These are phyloP conservation scores for Gracilinanus agilis DNA, from an alignment of 2,113 vertebrate genomes.

Conservation along the genomic window DNA sequence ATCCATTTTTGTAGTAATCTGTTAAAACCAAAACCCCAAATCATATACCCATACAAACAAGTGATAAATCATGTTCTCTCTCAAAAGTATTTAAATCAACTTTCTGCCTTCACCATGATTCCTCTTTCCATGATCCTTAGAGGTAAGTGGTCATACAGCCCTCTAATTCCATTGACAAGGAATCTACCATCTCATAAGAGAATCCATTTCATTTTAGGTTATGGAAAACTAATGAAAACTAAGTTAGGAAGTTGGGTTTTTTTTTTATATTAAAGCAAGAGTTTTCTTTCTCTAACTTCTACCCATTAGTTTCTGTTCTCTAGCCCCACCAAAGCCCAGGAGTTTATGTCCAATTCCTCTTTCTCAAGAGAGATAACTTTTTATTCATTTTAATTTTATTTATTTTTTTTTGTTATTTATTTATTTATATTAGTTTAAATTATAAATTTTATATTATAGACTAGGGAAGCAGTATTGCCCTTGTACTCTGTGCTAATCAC, in stretches of 20 bases:
- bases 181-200: not conserved
- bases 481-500: too few species aligned
- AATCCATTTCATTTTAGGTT: not conserved
- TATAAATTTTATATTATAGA: too few species aligned
- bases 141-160: not conserved
- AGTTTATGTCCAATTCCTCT: not conserved
- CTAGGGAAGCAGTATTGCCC: too few species aligned
- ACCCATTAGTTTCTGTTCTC: not conserved
- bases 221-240: not conserved
- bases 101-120: not conserved
- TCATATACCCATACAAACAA: too few species aligned
- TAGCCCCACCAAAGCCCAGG: not conserved
- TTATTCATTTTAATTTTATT: too few species aligned
- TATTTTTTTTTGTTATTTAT: too few species aligned
- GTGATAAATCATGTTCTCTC: too few species aligned
- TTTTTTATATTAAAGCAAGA: not conserved
- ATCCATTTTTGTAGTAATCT: too few species aligned
- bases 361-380: not conserved
- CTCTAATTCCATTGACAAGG: not conserved
- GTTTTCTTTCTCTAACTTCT: not conserved
- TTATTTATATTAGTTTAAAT: too few species aligned
- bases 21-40: too few species aligned
- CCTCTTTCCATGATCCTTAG: not conserved
- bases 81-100: too few species aligned
- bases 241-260: not conserved